These are phyloP conservation scores for Leucoma salicis DNA, from an alignment of 2,888 invertebrate species.

Conservation along the genomic window DNA sequence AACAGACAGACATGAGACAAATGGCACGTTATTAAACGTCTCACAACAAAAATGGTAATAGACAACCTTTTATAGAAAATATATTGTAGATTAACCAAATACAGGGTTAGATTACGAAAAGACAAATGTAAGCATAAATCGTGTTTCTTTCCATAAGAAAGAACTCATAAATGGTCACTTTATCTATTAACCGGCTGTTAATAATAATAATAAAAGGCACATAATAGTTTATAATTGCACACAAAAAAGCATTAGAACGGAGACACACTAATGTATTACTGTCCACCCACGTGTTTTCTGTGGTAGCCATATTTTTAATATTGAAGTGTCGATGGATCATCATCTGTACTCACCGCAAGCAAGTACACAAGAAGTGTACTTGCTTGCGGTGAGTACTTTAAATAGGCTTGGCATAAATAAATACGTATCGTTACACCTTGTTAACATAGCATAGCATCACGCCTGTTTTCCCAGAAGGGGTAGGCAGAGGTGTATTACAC, in stretches of 20 bases:
- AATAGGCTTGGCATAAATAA: too few relatives aligned
- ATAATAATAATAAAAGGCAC: too few relatives aligned
- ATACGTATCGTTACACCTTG: too few relatives aligned
- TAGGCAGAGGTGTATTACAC: too few relatives aligned
- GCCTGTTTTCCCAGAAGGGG: too few relatives aligned
- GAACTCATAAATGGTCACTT: slow-evolving; percentile 20
- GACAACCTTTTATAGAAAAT: not conserved
- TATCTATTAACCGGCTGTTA: slow-evolving; percentile 22
- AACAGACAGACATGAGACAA: too few relatives aligned
- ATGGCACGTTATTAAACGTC: too few relatives aligned
- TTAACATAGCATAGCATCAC: too few relatives aligned
- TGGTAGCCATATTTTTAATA: slow-evolving; percentile 9
- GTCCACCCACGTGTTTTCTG: slow-evolving; percentile 26
- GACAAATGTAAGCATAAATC: slow-evolving; percentile 14
- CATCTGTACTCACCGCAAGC: too few relatives aligned
- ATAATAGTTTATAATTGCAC: slow-evolving; percentile 32
- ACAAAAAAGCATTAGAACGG: slow-evolving; percentile 19
- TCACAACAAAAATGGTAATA: not conserved
- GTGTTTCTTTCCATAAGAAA: slow-evolving; percentile 22
- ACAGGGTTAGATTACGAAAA: slow-evolving; percentile 18
- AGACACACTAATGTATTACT: slow-evolving; percentile 26
- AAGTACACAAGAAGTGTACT: too few relatives aligned
- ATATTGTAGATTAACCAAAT: slow-evolving; percentile 14
- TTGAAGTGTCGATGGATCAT: too few relatives aligned
- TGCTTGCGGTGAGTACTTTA: too few relatives aligned